Evolutionary conservation across 2,888 invertebrate species (phyloP), one percentile per base, ranked within the genome.

Genomic region (Fragum fragum): DNA sequence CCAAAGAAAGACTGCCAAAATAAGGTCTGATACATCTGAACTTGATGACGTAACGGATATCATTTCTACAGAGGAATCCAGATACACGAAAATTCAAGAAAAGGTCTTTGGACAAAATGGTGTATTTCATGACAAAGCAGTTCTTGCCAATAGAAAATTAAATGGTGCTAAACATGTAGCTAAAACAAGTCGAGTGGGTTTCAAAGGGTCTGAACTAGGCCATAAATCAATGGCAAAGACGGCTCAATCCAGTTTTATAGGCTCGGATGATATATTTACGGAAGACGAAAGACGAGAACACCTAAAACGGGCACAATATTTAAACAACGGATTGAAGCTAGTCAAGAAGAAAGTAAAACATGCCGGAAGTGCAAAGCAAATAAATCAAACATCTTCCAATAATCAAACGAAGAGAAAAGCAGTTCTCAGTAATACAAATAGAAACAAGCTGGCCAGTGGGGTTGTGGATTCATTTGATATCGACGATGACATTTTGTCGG

Each of bases 301-400:
- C 23, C 39, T 80, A 23, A 36, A 66, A 47, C 32, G 36, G 5
- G 66, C 74, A n/a, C 76, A 81, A 23, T 79, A 69, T 53, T 76
- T 81, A 18, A 79, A 39, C 16, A 73, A 79, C 18, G 81, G 81
- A 59, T 57, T 85, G 7, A 85, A 81, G 47, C 63, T 85, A 23
- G 81, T 85, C 0, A 84, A 84, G 53, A 55, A 68, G n/a, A 84
- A 84, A 55, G 66, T 81, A 0, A 75, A 81, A 71, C 66, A 79
- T 9, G 72, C 32, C 36, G 78, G 69, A n/a, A 53, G 76, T 47
- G 16, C 47, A 47, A 47, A 16, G n/a, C 16, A 9, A 47, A 47
- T 16, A 47, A 47, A 47, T 47, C 14, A 47, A 47, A n/a, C 14
- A 18, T 5, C 47, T n/a, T 3, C 47, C 14, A n/a, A 3, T 18